Percentiles rank a stretch among this genome's conserved stretches.
phyloP scores from a whole-genome alignment of 2,113 vertebrate species.

The Ornithorhynchus anatinus region DNA sequence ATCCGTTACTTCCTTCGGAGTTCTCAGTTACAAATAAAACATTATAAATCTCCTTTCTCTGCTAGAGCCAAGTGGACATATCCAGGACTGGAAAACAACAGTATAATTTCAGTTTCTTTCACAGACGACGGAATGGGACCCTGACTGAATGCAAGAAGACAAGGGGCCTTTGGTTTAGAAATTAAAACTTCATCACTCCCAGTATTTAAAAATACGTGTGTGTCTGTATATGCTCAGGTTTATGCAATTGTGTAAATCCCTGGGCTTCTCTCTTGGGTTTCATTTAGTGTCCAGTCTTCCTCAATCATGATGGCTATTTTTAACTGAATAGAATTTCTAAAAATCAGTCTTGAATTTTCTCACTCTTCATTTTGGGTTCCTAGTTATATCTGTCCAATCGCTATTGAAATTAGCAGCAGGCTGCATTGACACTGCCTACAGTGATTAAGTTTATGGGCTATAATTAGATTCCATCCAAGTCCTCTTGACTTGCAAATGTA shows the following conservation, averaged over 20 bases:
- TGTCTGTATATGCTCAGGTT: background rate
- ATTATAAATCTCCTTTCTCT: slow-evolving; percentile 65
- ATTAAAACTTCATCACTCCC: slow-evolving; percentile 38
- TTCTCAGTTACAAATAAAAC: slow-evolving; percentile 57
- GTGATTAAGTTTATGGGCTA: slow-evolving; percentile 37
- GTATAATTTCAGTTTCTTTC: slow-evolving; percentile 36
- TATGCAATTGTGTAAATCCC: no score
- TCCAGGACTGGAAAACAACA: slow-evolving; percentile 52
- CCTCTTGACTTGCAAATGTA: slow-evolving; percentile 52
- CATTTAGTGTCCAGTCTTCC: background rate
- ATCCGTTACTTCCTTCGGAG: slow-evolving; percentile 54
- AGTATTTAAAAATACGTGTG: slow-evolving; percentile 3
- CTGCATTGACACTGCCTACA: slow-evolving; percentile 41
- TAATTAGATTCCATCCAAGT: slow-evolving; percentile 56
- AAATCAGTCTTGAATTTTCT: slow-evolving; percentile 45
- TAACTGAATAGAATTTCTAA: slow-evolving; percentile 1
- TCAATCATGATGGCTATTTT: no score
- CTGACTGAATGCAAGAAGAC: slow-evolving; percentile 47
- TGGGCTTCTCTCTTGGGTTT: background rate
- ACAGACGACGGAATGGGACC: slow-evolving; percentile 43
- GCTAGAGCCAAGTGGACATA: slow-evolving; percentile 56
- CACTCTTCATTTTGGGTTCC: slow-evolving; percentile 20
- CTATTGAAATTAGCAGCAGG: slow-evolving; percentile 52
- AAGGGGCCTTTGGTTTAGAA: slow-evolving; percentile 46
- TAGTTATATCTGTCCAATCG: slow-evolving; percentile 22